These are phyloP conservation scores for Cheilosia urbana DNA, from an alignment of 2,888 invertebrate genomes.

Conservation along the genomic window DNA sequence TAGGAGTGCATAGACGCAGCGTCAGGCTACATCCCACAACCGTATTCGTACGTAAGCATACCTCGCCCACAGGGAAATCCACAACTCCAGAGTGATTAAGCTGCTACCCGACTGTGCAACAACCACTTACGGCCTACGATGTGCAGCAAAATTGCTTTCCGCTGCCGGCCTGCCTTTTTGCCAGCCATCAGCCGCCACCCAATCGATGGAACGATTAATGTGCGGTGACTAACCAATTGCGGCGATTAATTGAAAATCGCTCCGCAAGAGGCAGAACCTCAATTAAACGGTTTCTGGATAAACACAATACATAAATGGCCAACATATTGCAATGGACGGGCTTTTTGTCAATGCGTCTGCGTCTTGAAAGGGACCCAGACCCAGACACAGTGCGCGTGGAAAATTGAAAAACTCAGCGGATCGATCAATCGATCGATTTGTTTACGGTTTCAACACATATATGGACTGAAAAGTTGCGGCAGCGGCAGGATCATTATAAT, in stretches of 20 bases:
- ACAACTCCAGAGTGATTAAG: constrained; percentile 63
- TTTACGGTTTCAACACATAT: constrained; percentile 66
- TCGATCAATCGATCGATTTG: constrained; percentile 69
- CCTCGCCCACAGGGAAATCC: constrained; percentile 59
- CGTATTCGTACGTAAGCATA: constrained; percentile 12
- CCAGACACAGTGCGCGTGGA: constrained; percentile 13
- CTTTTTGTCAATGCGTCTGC: constrained; percentile 50
- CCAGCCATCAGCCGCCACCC: neutral
- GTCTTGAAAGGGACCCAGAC: constrained; percentile 25
- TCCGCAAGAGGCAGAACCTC: constrained; percentile 19
- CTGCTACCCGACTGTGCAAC: constrained; percentile 70
- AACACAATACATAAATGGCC: constrained; percentile 62
- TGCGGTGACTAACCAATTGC: constrained; percentile 67
- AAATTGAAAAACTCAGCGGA: constrained; percentile 58
- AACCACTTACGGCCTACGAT: constrained; percentile 62
- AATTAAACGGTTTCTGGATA: constrained; percentile 67
- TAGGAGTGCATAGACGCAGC: constrained; percentile 25
- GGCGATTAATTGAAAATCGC: constrained; percentile 59
- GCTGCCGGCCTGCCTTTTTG: neutral
- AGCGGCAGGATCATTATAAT: constrained; percentile 34
- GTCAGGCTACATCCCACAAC: constrained; percentile 48
- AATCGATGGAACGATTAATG: constrained; percentile 58
- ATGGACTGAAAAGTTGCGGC: constrained; percentile 4
- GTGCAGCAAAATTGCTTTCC: constrained; percentile 31
- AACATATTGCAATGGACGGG: constrained; percentile 55